Base-by-base conservation (phyloP, 2,113 vertebrate species). In the Psophia crepitans region DNA sequence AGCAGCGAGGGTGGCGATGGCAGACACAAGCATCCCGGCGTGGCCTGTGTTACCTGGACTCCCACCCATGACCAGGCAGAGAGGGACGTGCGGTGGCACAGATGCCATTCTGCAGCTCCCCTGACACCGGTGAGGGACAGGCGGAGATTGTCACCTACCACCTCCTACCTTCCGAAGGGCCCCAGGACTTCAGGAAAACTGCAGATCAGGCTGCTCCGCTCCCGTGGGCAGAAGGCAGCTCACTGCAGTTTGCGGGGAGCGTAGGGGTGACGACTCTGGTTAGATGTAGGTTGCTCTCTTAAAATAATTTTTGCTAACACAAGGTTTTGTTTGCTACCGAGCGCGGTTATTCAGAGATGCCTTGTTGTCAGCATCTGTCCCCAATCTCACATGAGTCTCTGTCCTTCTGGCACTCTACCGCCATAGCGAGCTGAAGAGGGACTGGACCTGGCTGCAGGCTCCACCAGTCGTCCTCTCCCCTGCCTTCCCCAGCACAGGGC, bases 281-380 rank as follows among this genome's bases (percentile, higher is more conserved):
- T 81, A 35, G 76, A 57, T 66, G 64, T 84, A 82, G 33, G 64
- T 78, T 87, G 85, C 51, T 83, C 41, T 54, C 89, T 81, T 93
- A 27, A 89, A 84, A 80, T 63, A 74, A 20, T 46, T 90, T 84
- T 78, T 91, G 87, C 86, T 89, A 84, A 39, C 57, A 14, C 3
- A 58, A 68, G 87, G 91, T 84, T 95, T 77, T 81, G 33, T 61
- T 84, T 90, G 81, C 76, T 73, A 15, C 70, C 19, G 49, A 76
- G 17, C 22, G 60, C 66, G 46, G 35, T 89, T 89, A 37, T 87
- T 75, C 11, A 2, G 37, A 86, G 60, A 58, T 56, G 46, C 39
- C n/a, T 84, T 86, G 69, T 84, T 74, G 68, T 87, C 83, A 93
- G 73, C 70, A 58, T 90, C 64, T 92, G 21, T 80, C 33, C 21